A percentile compares a stretch with the other conserved stretches of the same genome.
Evolutionary conservation across 2,113 vertebrate genomes (phyloP).

Genomic region (Xyliphius kryptos): DNA sequence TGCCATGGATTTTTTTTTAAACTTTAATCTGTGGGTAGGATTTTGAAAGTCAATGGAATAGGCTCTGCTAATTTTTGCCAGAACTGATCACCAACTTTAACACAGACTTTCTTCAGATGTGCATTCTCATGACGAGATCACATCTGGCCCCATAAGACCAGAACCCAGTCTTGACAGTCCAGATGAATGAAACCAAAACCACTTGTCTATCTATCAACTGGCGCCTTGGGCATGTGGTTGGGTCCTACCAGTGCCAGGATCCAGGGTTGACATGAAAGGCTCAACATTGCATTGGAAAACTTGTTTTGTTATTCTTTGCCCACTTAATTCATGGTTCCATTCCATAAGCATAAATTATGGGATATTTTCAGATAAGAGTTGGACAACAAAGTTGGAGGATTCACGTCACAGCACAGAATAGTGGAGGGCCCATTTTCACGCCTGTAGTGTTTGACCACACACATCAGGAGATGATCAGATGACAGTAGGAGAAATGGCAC

Average conservation of each 20-base stretch:
- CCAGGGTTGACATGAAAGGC: neutral
- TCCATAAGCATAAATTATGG: constrained; percentile 17
- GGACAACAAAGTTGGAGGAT: constrained; percentile 13
- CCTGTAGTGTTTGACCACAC: constrained; percentile 43
- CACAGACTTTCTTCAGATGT: too few relatives aligned
- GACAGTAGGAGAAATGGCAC: constrained; percentile 36
- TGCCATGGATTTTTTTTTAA: too few relatives aligned
- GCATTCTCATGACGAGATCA: constrained; percentile 16
- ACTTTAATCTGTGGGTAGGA: too few relatives aligned
- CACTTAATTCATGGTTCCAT: constrained; percentile 39
- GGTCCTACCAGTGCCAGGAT: constrained; percentile 7
- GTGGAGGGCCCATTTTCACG: constrained; percentile 28
- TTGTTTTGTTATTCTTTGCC: constrained; percentile 34
- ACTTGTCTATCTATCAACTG: constrained; percentile 19
- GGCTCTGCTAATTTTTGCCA: too few relatives aligned
- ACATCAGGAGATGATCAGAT: constrained; percentile 28
- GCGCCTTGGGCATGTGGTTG: constrained; percentile 8
- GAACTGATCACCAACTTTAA: too few relatives aligned
- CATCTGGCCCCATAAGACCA: constrained; percentile 1
- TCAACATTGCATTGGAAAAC: constrained; percentile 9
- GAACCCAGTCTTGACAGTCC: constrained; percentile 21
- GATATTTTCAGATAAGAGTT: constrained; percentile 31
- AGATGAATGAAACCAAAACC: constrained; percentile 30
- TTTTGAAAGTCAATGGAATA: too few relatives aligned
- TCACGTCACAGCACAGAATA: constrained; percentile 16